These are phyloP conservation scores for Drosophila eohydei DNA, from an alignment of 2,888 invertebrate species.

Conservation along the genomic window DNA sequence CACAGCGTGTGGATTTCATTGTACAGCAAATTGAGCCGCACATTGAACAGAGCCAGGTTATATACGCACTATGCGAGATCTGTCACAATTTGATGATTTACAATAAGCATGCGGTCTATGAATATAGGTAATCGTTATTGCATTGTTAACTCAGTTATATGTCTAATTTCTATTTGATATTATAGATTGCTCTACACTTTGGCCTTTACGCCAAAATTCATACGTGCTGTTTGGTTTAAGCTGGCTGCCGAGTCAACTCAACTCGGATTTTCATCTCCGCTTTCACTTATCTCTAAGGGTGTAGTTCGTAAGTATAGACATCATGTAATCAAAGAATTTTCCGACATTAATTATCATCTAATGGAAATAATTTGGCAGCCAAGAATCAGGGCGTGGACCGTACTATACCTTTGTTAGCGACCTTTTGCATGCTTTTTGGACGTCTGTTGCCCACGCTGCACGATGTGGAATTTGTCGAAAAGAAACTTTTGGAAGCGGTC, in stretches of 20 bases:
- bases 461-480: constrained; percentile 92
- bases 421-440: constrained; percentile 93
- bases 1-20: constrained; percentile 86
- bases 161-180: background rate
- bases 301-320: constrained; percentile 83
- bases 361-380: constrained; percentile 69
- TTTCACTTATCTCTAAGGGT: constrained; percentile 84
- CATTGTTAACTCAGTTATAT: background rate
- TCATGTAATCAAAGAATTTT: background rate
- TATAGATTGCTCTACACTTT: constrained; percentile 90
- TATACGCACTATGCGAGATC: constrained; percentile 90
- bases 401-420: constrained; percentile 91
- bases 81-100: constrained; percentile 94
- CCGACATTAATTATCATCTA: background rate
- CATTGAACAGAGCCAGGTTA: constrained; percentile 85
- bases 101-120: constrained; percentile 92
- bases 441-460: constrained; percentile 92
- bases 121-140: constrained; percentile 89
- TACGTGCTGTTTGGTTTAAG: constrained; percentile 90
- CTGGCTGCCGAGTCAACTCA: constrained; percentile 83
- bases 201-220: constrained; percentile 91
- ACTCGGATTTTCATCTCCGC: constrained; percentile 84
- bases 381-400: constrained; percentile 87
- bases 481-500: constrained; percentile 77
- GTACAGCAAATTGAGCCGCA: constrained; percentile 85